Percentiles rank a stretch among this genome's conserved stretches.
Evolutionary conservation across 2,888 invertebrate species (phyloP).

Genomic region (Stomorhina lunata): DNA sequence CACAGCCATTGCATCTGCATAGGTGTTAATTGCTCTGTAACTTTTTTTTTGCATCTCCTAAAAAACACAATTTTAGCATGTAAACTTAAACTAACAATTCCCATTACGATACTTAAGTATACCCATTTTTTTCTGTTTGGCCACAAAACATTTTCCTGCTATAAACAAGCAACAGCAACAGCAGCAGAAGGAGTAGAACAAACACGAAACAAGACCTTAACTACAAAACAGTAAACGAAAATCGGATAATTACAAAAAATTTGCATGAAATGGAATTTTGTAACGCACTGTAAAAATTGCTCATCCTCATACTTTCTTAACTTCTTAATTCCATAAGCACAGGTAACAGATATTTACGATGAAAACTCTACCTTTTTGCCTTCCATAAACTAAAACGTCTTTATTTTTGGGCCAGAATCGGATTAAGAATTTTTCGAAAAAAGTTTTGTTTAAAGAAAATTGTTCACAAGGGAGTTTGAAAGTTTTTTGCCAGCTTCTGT

Average conservation of each 20-base stretch:
- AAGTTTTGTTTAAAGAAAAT: background rate
- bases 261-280: slow-evolving; percentile 11
- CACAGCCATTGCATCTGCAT: no score
- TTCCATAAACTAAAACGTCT: no score
- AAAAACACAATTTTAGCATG: slow-evolving; percentile 9
- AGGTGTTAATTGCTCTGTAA: slow-evolving; percentile 16
- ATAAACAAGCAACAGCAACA: slow-evolving; percentile 20
- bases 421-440: slow-evolving; percentile 9
- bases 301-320: background rate
- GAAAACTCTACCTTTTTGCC: background rate
- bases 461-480: background rate
- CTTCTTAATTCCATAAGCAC: background rate
- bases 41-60: no score
- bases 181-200: slow-evolving; percentile 4
- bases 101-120: slow-evolving; percentile 55
- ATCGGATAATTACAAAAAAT: slow-evolving; percentile 13
- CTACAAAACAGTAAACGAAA: slow-evolving; percentile 25
- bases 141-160: slow-evolving; percentile 41
- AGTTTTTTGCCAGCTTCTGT: background rate
- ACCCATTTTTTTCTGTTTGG: slow-evolving; percentile 13
- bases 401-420: background rate
- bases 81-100: slow-evolving; percentile 44
- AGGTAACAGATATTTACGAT: slow-evolving; percentile 5
- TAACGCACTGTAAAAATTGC: slow-evolving; percentile 8
- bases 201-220: no score